Base-by-base conservation (phyloP, 2,888 invertebrate genomes). In the Andrena praecox region DNA sequence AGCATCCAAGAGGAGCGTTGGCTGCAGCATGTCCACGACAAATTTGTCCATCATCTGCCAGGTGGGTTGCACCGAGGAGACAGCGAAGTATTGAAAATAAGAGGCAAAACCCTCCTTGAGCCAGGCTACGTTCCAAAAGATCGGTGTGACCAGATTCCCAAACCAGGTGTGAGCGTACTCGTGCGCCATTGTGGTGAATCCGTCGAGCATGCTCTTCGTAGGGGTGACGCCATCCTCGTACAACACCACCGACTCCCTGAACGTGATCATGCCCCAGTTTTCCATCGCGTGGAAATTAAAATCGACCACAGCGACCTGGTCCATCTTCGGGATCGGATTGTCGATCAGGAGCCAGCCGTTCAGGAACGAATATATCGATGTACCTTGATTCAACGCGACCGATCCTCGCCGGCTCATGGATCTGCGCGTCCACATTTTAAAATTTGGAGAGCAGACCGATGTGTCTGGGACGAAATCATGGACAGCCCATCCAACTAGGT, bases 231-330 rank as follows among this genome's bases (percentile, higher is more conserved):
- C 77, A 12, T 71, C 24, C 6, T 84, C 80, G 73, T 84, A 77
- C 20, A 91, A 72, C 2, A 90, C 73, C 10, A 83, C 85, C 0
- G 90, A 86, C 35, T 92, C 91, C 10, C 96, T 95, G 94, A 96
- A 98, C 1, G 97, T 97, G 70, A 98, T 96, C 78, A 98, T 93
- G 3, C 98, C 98, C 98, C 98, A 98, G 92, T 98, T 99, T 93
- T 98, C 98, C 98, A 98, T 98, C 33, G 98, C 98, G 50, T 97
- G 96, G 86, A 97, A 96, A 64, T 96, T 95, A 91, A 98, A 98
- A 90, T 98, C 97, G 0, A 98, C 97, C 5, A 98, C 96, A 0
- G 97, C 98, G 0, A 97, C 96, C 71, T 97, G 96, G 87, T 97
- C 97, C 90, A 97, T 94, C 92, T 98, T 98, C 0, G 95, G 95